phyloP scores from a whole-genome alignment of 2,888 invertebrate species.

The Hirtodrosophila confusa region DNA sequence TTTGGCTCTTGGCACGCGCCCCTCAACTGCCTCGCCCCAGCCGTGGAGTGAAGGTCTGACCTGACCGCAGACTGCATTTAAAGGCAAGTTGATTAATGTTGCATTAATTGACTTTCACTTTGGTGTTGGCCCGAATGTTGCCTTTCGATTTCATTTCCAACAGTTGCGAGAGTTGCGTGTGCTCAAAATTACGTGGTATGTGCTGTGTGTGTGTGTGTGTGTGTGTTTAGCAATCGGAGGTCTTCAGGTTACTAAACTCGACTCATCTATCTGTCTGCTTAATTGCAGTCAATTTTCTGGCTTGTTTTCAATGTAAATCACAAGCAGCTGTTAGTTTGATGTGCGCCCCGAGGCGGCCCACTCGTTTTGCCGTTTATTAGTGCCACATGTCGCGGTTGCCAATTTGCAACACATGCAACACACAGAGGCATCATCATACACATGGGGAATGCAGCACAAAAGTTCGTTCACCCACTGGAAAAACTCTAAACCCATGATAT shows the following conservation, averaged over 20 bases:
- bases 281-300: conserved; percentile 60
- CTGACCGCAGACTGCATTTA: conserved; percentile 16
- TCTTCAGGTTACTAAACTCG: conserved; percentile 22
- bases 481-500: conserved; percentile 40
- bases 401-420: conserved; percentile 48
- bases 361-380: conserved; percentile 57
- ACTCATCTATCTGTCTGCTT: conserved; percentile 29
- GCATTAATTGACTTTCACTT: conserved; percentile 81
- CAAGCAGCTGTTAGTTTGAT: conserved; percentile 57
- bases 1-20: conserved; percentile 6
- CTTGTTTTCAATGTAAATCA: conserved; percentile 62
- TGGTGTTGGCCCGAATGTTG: conserved; percentile 6
- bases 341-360: conserved; percentile 31
- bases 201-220: no score
- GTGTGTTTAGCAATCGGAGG: background rate
- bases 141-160: conserved; percentile 58
- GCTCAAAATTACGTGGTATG: background rate
- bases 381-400: conserved; percentile 67
- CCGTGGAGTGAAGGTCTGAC: background rate
- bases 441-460: background rate
- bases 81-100: conserved; percentile 68
- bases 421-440: background rate
- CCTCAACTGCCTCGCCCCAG: background rate
- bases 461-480: conserved; percentile 40
- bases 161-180: conserved; percentile 5